These are phyloP conservation scores for Platycercus adscitus DNA, from an alignment of 2,113 vertebrate species.

Conservation along the genomic window DNA sequence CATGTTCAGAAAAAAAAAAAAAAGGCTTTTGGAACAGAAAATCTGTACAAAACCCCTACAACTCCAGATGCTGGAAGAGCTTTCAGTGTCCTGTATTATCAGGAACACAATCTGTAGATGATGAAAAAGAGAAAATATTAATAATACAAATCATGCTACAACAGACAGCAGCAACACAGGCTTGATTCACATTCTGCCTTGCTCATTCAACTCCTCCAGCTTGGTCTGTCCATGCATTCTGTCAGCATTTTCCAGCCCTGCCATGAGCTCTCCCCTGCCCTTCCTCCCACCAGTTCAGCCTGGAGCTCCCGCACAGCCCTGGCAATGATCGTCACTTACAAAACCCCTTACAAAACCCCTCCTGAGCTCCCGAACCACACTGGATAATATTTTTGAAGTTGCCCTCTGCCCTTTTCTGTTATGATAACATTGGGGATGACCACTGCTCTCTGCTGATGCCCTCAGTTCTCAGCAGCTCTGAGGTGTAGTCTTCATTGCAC, in stretches of 20 bases:
- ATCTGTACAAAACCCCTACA: neutral
- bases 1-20: neutral
- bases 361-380: neutral
- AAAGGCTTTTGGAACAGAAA: neutral
- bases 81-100: neutral
- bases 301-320: neutral
- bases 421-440: neutral
- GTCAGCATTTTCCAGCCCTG: neutral
- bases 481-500: accelerated
- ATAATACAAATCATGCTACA: neutral
- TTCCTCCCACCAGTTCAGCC: neutral
- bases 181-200: neutral
- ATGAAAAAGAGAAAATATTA: neutral
- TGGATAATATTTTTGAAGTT: neutral
- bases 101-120: neutral
- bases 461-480: neutral
- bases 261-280: neutral
- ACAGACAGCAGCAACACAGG: neutral
- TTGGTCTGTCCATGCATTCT: neutral
- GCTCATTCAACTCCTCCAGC: neutral
- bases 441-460: neutral
- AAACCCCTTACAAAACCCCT: neutral
- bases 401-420: neutral
- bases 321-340: neutral
- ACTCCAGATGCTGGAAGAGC: neutral